Base-by-base conservation (phyloP, 2,888 invertebrate species). In the Tupiocoris notatus region DNA sequence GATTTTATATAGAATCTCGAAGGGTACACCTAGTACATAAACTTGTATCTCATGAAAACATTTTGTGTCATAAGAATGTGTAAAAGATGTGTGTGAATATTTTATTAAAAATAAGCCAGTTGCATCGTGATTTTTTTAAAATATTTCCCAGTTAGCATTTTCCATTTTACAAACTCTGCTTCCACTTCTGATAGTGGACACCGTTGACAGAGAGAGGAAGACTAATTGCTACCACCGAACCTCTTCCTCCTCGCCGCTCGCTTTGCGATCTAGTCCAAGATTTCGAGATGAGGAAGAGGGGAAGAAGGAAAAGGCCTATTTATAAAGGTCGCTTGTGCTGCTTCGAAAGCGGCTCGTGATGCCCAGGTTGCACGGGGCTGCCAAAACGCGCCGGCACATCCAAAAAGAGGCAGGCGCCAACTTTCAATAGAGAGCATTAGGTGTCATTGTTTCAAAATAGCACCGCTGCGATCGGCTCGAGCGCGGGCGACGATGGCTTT, bases 361-460 rank as follows among this genome's bases (percentile, higher is more conserved):
- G 61, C 24, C 70, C 61, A 61, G 70, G 59, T 58, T 58, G 70
- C 25, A 58, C 12, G 7, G 22, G 16, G 70, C 61, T 70, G 70
- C 70, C 70, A 70, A 70, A 70, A 70, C 61, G 59, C 39, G 67
- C 39, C 3, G 25, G 18, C 70, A 58, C 70, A 70, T 70, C 70
- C 70, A 70, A 70, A 70, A 70, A 59, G 59, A 70, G 70, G 57
- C 70, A 59, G 70, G 70, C 70, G 70, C 70, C 70, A 70, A 59
- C 70, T 70, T 70, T 70, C 61, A 58, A 58, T 23, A 70, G 58
- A 17, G 59, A 70, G 70, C 70, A 70, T 70, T 70, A 70, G 70
- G 70, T 70, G 61, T 70, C 70, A 58, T 70, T 70, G 70, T 70
- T 70, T 70, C 58, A 61, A 70, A 70, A 70, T 70, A 70, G 70